Percentiles rank a stretch among this genome's conserved stretches.
Evolutionary conservation across 2,888 invertebrate genomes (phyloP).

Genomic region (Trissolcus brochymenae): DNA sequence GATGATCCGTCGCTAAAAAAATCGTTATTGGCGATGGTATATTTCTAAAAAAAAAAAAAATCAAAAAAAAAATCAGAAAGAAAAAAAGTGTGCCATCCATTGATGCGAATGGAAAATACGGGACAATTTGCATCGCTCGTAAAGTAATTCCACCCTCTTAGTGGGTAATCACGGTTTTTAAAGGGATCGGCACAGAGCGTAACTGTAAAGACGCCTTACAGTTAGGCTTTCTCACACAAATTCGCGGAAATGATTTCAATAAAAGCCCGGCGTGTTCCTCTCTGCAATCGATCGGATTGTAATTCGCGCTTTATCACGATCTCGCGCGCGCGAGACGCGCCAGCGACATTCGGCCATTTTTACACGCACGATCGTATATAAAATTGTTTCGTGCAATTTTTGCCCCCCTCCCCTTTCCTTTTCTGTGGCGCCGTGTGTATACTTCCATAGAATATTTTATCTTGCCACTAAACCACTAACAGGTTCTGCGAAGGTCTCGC

Average conservation of each 20-base stretch:
- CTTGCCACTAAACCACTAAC: constrained; percentile 61
- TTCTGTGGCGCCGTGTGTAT: constrained; percentile 32
- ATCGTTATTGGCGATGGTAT: constrained; percentile 16
- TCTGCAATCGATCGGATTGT: constrained; percentile 20
- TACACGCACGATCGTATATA: background rate
- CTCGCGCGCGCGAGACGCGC: constrained; percentile 2
- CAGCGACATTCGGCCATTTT: constrained; percentile 3
- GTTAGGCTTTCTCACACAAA: constrained; percentile 40
- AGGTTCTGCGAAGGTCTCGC: constrained; percentile 62
- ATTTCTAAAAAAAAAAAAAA: background rate
- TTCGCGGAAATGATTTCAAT: constrained; percentile 35
- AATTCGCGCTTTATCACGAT: constrained; percentile 27
- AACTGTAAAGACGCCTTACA: constrained; percentile 43
- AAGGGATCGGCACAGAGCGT: constrained; percentile 24
- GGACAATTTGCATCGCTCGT: constrained; percentile 8
- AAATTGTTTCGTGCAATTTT: constrained; percentile 47
- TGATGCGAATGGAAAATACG: no score
- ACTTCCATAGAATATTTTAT: constrained; percentile 55
- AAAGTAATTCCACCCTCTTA: constrained; percentile 45
- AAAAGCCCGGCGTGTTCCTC: background rate
- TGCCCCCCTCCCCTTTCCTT: constrained; percentile 27
- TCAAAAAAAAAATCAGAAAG: no score
- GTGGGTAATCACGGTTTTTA: constrained; percentile 40
- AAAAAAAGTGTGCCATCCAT: no score
- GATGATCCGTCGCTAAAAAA: constrained; percentile 33